Base-by-base conservation (phyloP, 2,797 vertebrate genomes). In the Tadarida brasiliensis region DNA sequence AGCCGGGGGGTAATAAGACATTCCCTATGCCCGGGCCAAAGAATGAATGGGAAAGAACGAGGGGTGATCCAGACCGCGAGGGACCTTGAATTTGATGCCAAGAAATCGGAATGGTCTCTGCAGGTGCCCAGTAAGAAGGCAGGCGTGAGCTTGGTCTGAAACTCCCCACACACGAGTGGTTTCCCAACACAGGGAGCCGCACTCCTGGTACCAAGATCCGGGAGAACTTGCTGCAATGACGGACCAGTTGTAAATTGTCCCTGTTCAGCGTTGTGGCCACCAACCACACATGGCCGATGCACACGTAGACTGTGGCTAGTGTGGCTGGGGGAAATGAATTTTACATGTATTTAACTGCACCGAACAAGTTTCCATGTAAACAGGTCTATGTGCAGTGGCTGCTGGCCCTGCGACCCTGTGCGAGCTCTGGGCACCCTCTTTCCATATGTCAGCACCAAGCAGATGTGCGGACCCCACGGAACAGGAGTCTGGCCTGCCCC, bases 391-490 rank as follows among this genome's bases (percentile, higher is more conserved):
- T n/a, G n/a, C n/a, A 57, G 22, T 15, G 26, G 71, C 47, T 90
- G 3, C n/a, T 26, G 15, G 67, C 14, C 51, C 14, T 5, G 22
- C 44, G 56, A 15, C 30, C n/a, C 33, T 22, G 10, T 9, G 1
- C 2, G n/a, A 14, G 22, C 26, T 56, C 56, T 5, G 4, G n/a
- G 68, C 9, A 22, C n/a, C 19, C n/a, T 35, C 16, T 35, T 71
- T 33, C 24, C 15, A 1, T 51, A 11, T n/a, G 3, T 0, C 33
- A 15, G 4, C 4, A 0, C 19, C 0, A 1, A 22, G 16, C 30
- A 63, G 39, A 47, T 71, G 12, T n/a, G 35, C 61, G 30, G 56
- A 56, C 9, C 54, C 70, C 44, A 39, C 20, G 16, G 49, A 70
- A 11, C 14, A 2, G 19, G 22, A 47, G 56, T 14, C 44, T 9